phyloP scores from a whole-genome alignment of 2,113 vertebrate species.

The Takifugu bimaculatus region DNA sequence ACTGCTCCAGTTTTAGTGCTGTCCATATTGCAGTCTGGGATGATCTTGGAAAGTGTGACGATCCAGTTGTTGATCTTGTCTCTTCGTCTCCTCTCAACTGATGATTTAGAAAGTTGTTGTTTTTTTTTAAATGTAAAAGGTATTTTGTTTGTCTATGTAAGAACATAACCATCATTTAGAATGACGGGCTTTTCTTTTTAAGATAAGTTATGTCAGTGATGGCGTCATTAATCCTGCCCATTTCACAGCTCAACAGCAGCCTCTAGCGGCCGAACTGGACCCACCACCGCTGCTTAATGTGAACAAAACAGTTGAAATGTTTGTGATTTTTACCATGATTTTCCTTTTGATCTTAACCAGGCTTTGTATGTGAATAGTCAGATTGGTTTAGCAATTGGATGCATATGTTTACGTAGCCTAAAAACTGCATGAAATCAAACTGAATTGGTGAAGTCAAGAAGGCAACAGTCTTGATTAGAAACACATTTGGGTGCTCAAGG shows the following conservation, averaged over 20 bases:
- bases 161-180: neutral
- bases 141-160: constrained; percentile 3
- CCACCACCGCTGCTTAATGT: constrained; percentile 13
- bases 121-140: no score
- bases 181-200: constrained; percentile 1
- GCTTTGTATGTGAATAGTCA: no score
- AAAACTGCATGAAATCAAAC: no score
- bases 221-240: neutral
- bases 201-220: neutral
- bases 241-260: constrained; percentile 48
- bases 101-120: neutral
- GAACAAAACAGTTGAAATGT: no score
- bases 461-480: no score
- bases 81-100: constrained; percentile 87
- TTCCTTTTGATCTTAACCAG: no score
- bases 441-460: no score
- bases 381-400: no score
- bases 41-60: constrained; percentile 89
- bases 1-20: constrained; percentile 87
- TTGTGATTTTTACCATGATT: no score
- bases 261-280: constrained; percentile 55
- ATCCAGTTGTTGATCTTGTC: constrained; percentile 98
- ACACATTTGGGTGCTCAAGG: no score
- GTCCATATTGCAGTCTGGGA: constrained; percentile 87
- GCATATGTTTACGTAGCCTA: no score